phyloP scores from a whole-genome alignment of 2,797 vertebrate species.

The Dendrocincla fuliginosa region DNA sequence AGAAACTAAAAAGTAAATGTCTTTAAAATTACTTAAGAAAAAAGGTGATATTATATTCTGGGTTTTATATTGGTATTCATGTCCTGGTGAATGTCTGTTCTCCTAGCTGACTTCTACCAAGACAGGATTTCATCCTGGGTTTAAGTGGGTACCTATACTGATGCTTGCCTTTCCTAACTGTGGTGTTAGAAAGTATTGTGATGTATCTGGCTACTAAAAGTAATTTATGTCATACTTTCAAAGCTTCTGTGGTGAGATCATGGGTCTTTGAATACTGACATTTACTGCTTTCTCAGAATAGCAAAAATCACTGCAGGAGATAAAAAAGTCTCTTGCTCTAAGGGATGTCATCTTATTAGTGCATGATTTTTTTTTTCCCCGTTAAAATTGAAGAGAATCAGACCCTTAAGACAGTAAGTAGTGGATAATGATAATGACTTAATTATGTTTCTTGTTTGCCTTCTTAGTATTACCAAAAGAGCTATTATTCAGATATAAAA shows the following conservation, averaged over 20 bases:
- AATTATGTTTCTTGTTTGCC: background rate
- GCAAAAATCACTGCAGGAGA: background rate
- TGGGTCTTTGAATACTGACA: background rate
- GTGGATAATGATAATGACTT: constrained; percentile 4
- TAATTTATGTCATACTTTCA: background rate
- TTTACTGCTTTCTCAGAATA: background rate
- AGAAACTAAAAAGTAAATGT: background rate
- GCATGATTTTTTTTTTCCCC: background rate
- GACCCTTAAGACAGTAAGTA: background rate
- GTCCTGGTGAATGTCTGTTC: background rate
- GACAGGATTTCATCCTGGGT: background rate
- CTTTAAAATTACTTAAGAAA: background rate
- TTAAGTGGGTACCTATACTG: background rate
- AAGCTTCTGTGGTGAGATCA: background rate
- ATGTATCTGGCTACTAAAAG: background rate
- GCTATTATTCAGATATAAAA: constrained; percentile 10
- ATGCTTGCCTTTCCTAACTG: background rate
- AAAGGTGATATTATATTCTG: background rate
- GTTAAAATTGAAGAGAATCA: constrained; percentile 47
- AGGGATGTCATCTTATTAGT: constrained; percentile 3
- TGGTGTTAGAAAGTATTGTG: rapidly evolving
- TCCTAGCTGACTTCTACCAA: background rate
- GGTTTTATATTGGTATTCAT: background rate
- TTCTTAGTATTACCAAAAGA: background rate
- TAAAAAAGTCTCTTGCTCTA: background rate